These are phyloP conservation scores for Sandelia bainsii DNA, from an alignment of 2,797 vertebrate species.

Conservation along the genomic window DNA sequence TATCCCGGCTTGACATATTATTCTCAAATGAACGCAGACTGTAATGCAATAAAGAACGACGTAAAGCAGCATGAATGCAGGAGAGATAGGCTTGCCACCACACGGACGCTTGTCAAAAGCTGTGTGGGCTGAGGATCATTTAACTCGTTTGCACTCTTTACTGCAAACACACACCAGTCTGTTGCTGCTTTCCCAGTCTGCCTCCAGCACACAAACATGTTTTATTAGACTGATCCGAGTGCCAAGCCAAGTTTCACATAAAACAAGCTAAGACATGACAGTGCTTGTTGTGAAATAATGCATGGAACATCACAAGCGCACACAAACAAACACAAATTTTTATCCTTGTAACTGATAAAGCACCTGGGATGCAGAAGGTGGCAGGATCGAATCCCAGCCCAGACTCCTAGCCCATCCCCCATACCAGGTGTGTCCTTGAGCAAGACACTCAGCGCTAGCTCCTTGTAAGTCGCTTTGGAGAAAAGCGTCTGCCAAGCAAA, in stretches of 20 bases:
- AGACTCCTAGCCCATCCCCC: too few species aligned
- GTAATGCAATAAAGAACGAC: constrained; percentile 44
- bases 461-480: too few species aligned
- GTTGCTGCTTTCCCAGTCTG: constrained; percentile 47
- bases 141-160: constrained; percentile 57
- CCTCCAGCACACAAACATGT: constrained; percentile 68
- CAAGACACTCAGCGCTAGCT: too few species aligned
- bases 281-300: constrained; percentile 31
- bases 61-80: constrained; percentile 19
- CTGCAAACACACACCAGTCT: constrained; percentile 59
- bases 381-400: too few species aligned
- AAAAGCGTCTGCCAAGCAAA: too few species aligned
- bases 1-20: constrained; percentile 43
- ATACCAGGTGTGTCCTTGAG: too few species aligned
- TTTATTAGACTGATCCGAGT: constrained; percentile 64
- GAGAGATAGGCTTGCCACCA: constrained; percentile 37
- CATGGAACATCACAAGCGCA: constrained; percentile 25
- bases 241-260: constrained; percentile 52
- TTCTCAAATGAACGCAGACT: constrained; percentile 50
- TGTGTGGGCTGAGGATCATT: constrained; percentile 62
- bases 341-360: constrained; percentile 10
- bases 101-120: constrained; percentile 59
- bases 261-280: constrained; percentile 63
- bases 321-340: constrained; percentile 43
- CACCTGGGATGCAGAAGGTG: too few species aligned